Evolutionary conservation across 1,140 invertebrate species (phyloP).

Genomic region (Gyrodactylus bullatarudis): DNA sequence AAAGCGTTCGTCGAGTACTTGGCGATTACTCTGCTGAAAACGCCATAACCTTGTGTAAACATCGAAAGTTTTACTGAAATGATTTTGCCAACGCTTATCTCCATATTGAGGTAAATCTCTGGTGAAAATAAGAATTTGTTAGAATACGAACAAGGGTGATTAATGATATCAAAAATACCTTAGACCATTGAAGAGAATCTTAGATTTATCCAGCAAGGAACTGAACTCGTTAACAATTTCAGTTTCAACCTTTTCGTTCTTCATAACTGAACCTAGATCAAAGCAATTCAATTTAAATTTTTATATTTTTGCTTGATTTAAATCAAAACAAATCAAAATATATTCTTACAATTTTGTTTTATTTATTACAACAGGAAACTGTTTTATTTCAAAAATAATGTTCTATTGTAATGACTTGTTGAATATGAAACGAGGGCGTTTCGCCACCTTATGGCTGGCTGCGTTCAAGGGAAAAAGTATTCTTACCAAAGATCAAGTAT

Average conservation of each 20-base stretch:
- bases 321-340: background rate
- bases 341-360: too few species aligned
- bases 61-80: conserved; percentile 83
- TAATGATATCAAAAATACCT: conserved; percentile 25
- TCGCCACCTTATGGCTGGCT: background rate
- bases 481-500: background rate
- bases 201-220: conserved; percentile 75
- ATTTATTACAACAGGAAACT: too few species aligned
- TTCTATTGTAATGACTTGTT: background rate
- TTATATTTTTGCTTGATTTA: background rate
- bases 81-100: conserved; percentile 83
- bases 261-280: background rate
- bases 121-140: conserved; percentile 10
- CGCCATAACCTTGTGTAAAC: conserved; percentile 94
- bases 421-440: background rate
- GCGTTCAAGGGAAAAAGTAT: background rate
- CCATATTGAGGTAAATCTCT: conserved; percentile 80
- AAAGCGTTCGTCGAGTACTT: conserved; percentile 60
- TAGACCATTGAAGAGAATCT: conserved; percentile 75
- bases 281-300: background rate
- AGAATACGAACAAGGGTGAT: conserved; percentile 1
- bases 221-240: conserved; percentile 73
- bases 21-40: conserved; percentile 76
- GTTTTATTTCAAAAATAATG: too few species aligned
- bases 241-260: conserved; percentile 31